Evolutionary conservation across 1,140 invertebrate species (phyloP), one percentile per base, ranked within the genome.

Genomic region (Drosophila truncata): DNA sequence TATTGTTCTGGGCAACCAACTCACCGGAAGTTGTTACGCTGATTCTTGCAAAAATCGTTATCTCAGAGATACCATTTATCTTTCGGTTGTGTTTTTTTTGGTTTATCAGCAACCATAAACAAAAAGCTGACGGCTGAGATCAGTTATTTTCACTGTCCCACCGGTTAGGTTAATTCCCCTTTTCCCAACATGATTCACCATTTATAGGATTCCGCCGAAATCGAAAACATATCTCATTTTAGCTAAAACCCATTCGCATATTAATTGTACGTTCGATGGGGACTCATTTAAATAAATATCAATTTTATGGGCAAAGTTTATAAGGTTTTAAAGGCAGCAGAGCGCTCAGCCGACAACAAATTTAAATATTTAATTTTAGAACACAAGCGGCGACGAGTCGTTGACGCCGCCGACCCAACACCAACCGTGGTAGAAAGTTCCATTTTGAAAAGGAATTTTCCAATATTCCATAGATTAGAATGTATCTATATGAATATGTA

Each of bases 341-440:
- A 78, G 80, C 74, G 59, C 25, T 50, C n/a, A 57, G 63, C 82
- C 41, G 65, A 60, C 71, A 66, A 88, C 80, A 78, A 84, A 87
- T 87, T 87, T 88, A 66, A 87, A 88, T 83, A 88, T 87, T 87
- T 87, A 88, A 87, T 87, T 87, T 87, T 87, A 87, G 83, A 82
- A 84, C 77, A 54, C 59, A n/a, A n/a, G n/a, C 52, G 39, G 33
- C 44, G 50, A 52, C 59, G 57, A 87, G 70, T 87, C 83, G 83
- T 87, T 86, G 80, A 86, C 80, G 83, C 83, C 75, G 55, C 49
- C n/a, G n/a, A n/a, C n/a, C n/a, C n/a, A n/a, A n/a, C n/a, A 14
- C 60, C 58, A 52, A 86, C 84, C 82, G 71, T 86, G 76, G 63
- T 37, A 4, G 23, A 31, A 31, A 69, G 31, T 44, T 31, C 3